Evolutionary conservation across 2,888 invertebrate genomes (phyloP).

Genomic region (Cephus spinipes): DNA sequence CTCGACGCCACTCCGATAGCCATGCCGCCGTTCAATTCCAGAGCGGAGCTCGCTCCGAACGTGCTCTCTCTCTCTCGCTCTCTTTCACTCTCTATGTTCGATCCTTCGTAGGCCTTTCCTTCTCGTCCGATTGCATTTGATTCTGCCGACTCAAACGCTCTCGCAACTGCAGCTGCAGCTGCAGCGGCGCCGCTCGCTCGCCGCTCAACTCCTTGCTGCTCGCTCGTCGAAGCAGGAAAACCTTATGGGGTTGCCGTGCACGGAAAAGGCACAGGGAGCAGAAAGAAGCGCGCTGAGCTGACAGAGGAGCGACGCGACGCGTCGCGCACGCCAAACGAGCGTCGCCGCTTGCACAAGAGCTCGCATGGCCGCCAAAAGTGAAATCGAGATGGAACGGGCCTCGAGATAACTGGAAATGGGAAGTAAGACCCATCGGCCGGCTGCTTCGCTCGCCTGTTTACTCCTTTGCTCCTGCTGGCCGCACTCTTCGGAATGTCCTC

Average conservation of each 20-base stretch:
- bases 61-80: conserved; percentile 13
- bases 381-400: conserved; percentile 45
- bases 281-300: conserved; percentile 1
- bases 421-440: conserved; percentile 24
- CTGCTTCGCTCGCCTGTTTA: conserved; percentile 6
- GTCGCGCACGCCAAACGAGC: conserved; percentile 4
- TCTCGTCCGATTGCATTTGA: conserved; percentile 15
- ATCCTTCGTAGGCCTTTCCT: conserved; percentile 9
- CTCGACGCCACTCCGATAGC: too few relatives aligned
- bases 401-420: conserved; percentile 34
- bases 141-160: background rate
- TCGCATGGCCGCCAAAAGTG: conserved; percentile 51
- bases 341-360: conserved; percentile 26
- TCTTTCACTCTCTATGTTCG: conserved; percentile 17
- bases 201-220: background rate
- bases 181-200: too few relatives aligned
- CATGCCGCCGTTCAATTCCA: background rate
- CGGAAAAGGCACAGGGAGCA: too few relatives aligned
- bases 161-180: too few relatives aligned
- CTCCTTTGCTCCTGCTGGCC: background rate
- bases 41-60: conserved; percentile 1
- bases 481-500: conserved; percentile 7
- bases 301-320: background rate
- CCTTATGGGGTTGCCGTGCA: background rate
- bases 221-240: background rate